Base-by-base conservation (phyloP, 2,113 vertebrate genomes). In the Candoia aspera region DNA sequence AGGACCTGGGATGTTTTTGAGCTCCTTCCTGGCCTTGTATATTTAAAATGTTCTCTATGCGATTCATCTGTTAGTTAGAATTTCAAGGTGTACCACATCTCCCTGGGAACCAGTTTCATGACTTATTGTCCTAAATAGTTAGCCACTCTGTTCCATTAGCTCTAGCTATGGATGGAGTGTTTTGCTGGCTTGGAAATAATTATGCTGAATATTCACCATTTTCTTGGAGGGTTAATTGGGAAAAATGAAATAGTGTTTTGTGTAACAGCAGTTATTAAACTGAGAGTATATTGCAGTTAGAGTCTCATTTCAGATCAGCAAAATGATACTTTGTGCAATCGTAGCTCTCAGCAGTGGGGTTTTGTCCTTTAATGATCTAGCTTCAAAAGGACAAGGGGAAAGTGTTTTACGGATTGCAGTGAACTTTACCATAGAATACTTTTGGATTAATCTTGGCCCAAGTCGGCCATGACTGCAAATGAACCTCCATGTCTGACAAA, bases 241-340 rank as follows among this genome's bases (percentile, higher is more conserved):
- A 84, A 46, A 93, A 95, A 90, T 90, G 91, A 96, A 95, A 95
- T 90, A 94, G 53, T 94, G 24, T 92, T 73, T 86, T 93, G 64
- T 93, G 10, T 90, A 94, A 92, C 2, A 91, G 11, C 57, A 86
- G 62, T 95, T 96, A 96, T 96, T 97, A 96, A 95, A 95, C 94
- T 94, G 90, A 94, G 94, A 96, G 95, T 93, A 94, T 84, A 73
- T 88, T 93, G 84, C 92, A 95, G 94, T 97, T 96, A 96, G 0
- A 19, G 68, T 93, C 17, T 0, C 90, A 29, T 42, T 94, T 96
- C 94, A 33, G 84, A 92, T 93, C 89, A 96, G 57, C 95, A 95
- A 94, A 95, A 91, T 85, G 90, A 92, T 96, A 87, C 91, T 95
- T 95, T 90, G 90, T 60, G 83, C 62, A 94, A 95, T 90, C 23